These are phyloP conservation scores for Penaeus chinensis DNA, from an alignment of 1,140 invertebrate genomes.

Conservation along the genomic window DNA sequence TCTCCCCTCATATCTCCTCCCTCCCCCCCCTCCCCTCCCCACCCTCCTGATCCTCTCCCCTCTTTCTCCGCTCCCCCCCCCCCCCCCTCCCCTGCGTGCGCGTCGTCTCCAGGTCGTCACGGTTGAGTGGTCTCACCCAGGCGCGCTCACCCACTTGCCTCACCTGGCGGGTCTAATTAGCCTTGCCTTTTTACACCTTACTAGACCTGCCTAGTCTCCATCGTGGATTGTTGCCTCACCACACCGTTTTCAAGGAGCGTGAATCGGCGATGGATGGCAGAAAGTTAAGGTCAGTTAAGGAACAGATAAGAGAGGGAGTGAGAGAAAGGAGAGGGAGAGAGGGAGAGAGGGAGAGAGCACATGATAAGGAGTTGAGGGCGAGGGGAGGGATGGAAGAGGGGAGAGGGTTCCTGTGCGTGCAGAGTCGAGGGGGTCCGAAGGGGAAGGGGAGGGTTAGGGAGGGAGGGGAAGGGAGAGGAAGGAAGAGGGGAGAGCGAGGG, in stretches of 20 bases:
- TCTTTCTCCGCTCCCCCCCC: neutral
- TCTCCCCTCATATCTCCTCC: neutral
- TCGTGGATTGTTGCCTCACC: conserved; percentile 29
- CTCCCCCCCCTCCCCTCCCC: too few species aligned
- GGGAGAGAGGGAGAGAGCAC: conserved; percentile 17
- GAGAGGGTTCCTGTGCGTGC: neutral
- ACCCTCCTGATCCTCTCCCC: neutral
- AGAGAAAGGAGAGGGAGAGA: conserved; percentile 27
- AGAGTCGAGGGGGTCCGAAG: too few species aligned
- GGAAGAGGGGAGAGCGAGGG: too few species aligned
- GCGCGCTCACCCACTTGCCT: conserved; percentile 23
- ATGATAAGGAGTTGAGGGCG: neutral
- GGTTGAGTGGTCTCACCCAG: conserved; percentile 32
- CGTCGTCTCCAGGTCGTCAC: conserved; percentile 15
- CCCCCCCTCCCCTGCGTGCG: neutral
- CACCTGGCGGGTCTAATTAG: conserved; percentile 41
- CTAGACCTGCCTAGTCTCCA: conserved; percentile 12
- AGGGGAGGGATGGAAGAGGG: neutral
- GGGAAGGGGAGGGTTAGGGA: too few species aligned
- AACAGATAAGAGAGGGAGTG: conserved; percentile 20
- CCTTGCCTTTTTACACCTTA: conserved; percentile 42
- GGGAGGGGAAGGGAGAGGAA: too few species aligned
- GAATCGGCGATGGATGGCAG: too few species aligned
- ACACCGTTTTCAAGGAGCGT: neutral
- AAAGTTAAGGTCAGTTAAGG: neutral